Evolutionary conservation across 2,888 invertebrate genomes (phyloP).

Genomic region (Tridacna crocea): DNA sequence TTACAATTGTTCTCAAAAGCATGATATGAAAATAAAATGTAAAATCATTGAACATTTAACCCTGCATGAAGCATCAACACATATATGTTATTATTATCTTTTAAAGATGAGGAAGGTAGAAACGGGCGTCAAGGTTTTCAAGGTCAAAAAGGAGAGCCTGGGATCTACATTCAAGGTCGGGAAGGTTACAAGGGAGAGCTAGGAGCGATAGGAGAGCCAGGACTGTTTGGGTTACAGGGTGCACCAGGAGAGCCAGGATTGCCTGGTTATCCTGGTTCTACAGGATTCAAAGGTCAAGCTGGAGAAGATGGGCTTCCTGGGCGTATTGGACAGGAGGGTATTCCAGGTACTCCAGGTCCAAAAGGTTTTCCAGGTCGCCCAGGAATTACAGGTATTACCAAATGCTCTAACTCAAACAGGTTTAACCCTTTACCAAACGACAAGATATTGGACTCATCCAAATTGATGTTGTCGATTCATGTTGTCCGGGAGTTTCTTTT

Average conservation of each 20-base stretch:
- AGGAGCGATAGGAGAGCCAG: slow-evolving; percentile 46
- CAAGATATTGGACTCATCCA: too few relatives aligned
- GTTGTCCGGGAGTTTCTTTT: too few relatives aligned
- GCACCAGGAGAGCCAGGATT: slow-evolving; percentile 63
- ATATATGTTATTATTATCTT: too few relatives aligned
- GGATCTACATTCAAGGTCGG: slow-evolving; percentile 38
- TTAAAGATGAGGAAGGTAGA: slow-evolving; percentile 39
- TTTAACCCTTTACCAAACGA: too few relatives aligned
- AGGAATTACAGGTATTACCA: slow-evolving; percentile 65
- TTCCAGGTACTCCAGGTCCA: slow-evolving; percentile 35
- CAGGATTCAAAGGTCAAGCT: slow-evolving; percentile 65
- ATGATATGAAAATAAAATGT: too few relatives aligned
- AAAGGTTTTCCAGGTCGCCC: slow-evolving; percentile 63
- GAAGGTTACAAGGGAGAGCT: slow-evolving; percentile 60
- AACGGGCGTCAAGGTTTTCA: slow-evolving; percentile 60
- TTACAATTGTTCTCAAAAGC: too few relatives aligned
- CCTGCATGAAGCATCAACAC: too few relatives aligned
- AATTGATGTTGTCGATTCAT: too few relatives aligned
- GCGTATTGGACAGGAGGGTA: slow-evolving; percentile 44
- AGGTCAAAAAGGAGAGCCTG: slow-evolving; percentile 59
- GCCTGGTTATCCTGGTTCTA: slow-evolving; percentile 71
- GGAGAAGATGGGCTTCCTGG: slow-evolving; percentile 45
- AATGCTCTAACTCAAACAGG: too few relatives aligned
- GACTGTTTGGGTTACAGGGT: slow-evolving; percentile 62
- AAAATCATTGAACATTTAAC: too few relatives aligned